Base-by-base conservation (phyloP, 2,888 invertebrate species). In the Rugalucina vietnamica region DNA sequence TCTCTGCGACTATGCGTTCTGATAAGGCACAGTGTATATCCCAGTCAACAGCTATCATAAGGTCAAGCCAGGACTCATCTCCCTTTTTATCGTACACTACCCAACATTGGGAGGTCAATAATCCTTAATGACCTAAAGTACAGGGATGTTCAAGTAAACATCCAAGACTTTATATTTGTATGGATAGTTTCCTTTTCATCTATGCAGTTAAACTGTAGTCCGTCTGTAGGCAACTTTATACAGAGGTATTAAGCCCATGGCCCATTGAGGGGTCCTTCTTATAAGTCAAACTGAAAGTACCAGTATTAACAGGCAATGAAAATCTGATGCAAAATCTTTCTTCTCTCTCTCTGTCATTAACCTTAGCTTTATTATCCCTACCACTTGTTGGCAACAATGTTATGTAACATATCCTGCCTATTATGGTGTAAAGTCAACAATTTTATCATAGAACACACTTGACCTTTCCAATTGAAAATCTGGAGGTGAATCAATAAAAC, bases 341-440 rank as follows among this genome's bases (percentile, higher is more conserved):
- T n/a, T 60, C 24, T 24, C 24, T 12, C 54, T 21, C 14, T n/a
- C 10, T 24, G 24, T n/a, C 5, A 24, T 24, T 60, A 60, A n/a
- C 24, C 18, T n/a, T 50, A 50, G 24, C 10, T 12, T 60, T 60
- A 60, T 10, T 27, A n/a, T 60, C 12, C 29, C 29, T n/a, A 12
- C 10, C 10, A 60, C 10, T 60, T 27, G 24, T 27, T 27, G 24
- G 60, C 29, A 27, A 27, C n/a, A 54, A 54, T n/a, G 4, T 54
- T 54, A 54, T 54, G 54, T 54, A 54, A 54, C n/a, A n/a, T 54
- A 54, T 54, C 54, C 54, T 18, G 54, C n/a, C n/a, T 60, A 60
- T 60, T 60, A 60, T 60, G 24, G 60, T 60, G 12, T 12, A 27
- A 60, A 24, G 60, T 60, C 60, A 60, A 60, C 4, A 60, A 5